Evolutionary conservation across 2,113 vertebrate genomes (phyloP), one percentile per base, ranked within the genome.

Genomic region (Lipophrys pholis): DNA sequence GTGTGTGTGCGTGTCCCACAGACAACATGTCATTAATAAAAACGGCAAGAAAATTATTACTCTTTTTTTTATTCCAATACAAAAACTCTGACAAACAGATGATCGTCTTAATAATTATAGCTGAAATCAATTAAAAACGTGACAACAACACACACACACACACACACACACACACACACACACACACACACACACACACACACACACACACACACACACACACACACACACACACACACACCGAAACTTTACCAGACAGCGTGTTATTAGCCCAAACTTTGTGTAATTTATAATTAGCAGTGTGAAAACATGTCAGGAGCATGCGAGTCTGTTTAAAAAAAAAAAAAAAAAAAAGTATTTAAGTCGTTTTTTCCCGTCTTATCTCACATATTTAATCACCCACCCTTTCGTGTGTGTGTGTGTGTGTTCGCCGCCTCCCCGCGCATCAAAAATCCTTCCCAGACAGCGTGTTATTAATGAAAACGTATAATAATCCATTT

Each of bases 401-500:
- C 21, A 30, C 21, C 21, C 21, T 4, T 30, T 52, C 78, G 59
- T 61, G 43, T 52, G 62, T 48, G 43, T 50, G 67, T 64, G 48
- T 53, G 69, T 21, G 59, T 9, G 50, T n/a, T 56, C 30, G 11
- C 64, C 67, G 55, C 56, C 80, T 78, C 64, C 84, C 75, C 2
- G 61, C 78, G 42, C 74, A 46, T 89, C 85, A 84, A 82, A 52
- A 59, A 54, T 41, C 65, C 66, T 76, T 67, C 69, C 66, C 77
- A 89, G 89, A 86, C 89, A 90, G 82, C 81, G 73, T 87, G 87
- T 88, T 90, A 91, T 91, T 91, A 88, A 91, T 90, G 84, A 89
- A 91, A 90, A 88, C 84, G 76, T 91, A 86, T 90, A 91, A 91
- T 91, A 91, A 90, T 88, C 89, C 89, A 91, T 90, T 91, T 90